Evolutionary conservation across 2,113 vertebrate species (phyloP).

Genomic region (Poeciliopsis retropinna): DNA sequence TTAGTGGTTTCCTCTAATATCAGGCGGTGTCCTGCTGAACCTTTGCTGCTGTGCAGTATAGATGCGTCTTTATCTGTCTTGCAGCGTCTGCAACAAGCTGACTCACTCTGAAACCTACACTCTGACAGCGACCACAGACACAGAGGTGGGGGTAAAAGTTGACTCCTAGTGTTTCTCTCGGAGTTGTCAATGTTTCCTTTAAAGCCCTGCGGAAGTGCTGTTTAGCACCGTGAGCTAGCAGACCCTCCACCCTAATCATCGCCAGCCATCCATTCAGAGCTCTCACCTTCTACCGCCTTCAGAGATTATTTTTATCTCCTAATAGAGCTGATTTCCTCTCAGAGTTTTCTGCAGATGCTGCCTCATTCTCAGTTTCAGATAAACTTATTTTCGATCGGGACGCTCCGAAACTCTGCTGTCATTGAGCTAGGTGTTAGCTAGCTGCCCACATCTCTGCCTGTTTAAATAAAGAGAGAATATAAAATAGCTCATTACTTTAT

Average conservation of each 20-base stretch:
- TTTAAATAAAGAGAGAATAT: neutral
- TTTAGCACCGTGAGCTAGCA: neutral
- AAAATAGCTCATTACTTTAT: too few species aligned
- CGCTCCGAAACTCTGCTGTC: neutral
- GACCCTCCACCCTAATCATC: neutral
- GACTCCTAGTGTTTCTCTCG: neutral
- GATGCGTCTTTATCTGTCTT: neutral
- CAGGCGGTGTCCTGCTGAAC: neutral
- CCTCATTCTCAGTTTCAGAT: neutral
- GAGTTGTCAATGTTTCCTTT: slow-evolving; percentile 39
- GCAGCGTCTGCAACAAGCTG: slow-evolving; percentile 40
- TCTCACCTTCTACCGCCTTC: neutral
- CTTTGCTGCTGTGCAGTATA: neutral
- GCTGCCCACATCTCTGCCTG: neutral
- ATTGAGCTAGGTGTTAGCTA: neutral
- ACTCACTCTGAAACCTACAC: slow-evolving; percentile 42
- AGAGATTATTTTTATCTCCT: slow-evolving; percentile 2
- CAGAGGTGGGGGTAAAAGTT: slow-evolving; percentile 9
- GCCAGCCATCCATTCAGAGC: neutral
- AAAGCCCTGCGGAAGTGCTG: slow-evolving; percentile 14
- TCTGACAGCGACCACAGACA: slow-evolving; percentile 15
- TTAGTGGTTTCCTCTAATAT: slow-evolving; percentile 7
- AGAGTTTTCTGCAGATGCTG: neutral
- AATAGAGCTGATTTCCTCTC: neutral
- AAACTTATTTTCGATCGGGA: neutral